Evolutionary conservation across 2,888 invertebrate genomes (phyloP), one percentile per base, ranked within the genome.

Genomic region (Latrodectus hesperus): DNA sequence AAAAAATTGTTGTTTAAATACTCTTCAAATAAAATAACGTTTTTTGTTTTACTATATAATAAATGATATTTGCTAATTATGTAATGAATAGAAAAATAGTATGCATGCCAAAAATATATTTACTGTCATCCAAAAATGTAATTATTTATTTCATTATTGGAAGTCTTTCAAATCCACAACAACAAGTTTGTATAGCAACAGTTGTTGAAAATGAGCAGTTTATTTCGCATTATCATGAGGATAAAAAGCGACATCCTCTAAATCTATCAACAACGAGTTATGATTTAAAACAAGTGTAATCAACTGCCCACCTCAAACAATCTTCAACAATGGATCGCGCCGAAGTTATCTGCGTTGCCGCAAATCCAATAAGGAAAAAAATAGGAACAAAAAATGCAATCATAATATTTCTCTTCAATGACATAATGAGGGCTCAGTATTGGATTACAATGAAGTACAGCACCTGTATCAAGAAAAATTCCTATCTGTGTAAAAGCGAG

Each of bases 381-480:
- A 78, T 10, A 26, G 12, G 38, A 12, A 17, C 67, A 22, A 38
- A 22, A 38, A 38, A 38, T 38, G 38, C 38, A 38, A 38, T 38
- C n/a, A 60, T 16, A 60, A 60, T 60, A 68, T 12, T 68, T 26
- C 67, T 67, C 74, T 76, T 82, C 75, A 68, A 78, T 71, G n/a
- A 55, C 12, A 65, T 82, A 81, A 82, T 67, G 81, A 82, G 72
- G 1, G 38, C 83, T 38, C 68, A 14, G 68, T 82, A 53, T 70
- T 22, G 11, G 64, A 51, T 22, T 49, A 84, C 84, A 84, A 84
- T 78, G 67, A 67, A 51, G 53, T 67, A 16, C 53, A 83, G 64
- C 84, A 84, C 84, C 84, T 84, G 84, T 26, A n/a, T 75, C 75
- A 74, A 76, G 85, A 74, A 86, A 76, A 86, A 80, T 65, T 26